These are phyloP conservation scores for Brachyopa scutellaris DNA, from an alignment of 2,888 invertebrate genomes.

Conservation along the genomic window DNA sequence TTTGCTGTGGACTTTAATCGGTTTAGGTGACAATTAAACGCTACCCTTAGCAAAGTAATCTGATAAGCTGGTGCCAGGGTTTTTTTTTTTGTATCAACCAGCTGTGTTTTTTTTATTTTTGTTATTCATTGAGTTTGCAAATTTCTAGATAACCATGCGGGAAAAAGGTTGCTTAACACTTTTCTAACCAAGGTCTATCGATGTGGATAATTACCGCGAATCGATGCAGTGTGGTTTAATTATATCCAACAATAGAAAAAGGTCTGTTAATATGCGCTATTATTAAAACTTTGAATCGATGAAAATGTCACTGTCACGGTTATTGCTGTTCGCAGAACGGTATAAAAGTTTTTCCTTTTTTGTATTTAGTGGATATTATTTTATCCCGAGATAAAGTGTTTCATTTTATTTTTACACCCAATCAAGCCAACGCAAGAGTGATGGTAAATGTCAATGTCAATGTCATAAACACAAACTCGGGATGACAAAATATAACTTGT, in stretches of 20 bases:
- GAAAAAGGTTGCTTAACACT: background rate
- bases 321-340: no score
- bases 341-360: no score
- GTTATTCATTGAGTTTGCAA: constrained; percentile 4
- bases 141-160: background rate
- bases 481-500: background rate
- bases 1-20: no score
- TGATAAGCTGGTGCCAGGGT: background rate
- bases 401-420: background rate
- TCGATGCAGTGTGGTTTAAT: background rate
- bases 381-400: background rate
- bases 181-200: background rate
- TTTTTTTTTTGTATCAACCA: background rate
- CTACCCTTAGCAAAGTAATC: background rate
- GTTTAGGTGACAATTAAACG: background rate
- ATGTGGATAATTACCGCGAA: constrained; percentile 1
- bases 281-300: constrained; percentile 14
- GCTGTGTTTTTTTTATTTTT: background rate
- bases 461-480: constrained; percentile 15
- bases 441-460: constrained; percentile 13
- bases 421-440: background rate
- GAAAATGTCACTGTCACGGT: background rate
- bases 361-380: background rate
- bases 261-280: background rate
- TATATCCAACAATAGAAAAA: background rate